phyloP scores from a whole-genome alignment of 2,797 vertebrate species.

The Ptychobarbus kaznakovi region DNA sequence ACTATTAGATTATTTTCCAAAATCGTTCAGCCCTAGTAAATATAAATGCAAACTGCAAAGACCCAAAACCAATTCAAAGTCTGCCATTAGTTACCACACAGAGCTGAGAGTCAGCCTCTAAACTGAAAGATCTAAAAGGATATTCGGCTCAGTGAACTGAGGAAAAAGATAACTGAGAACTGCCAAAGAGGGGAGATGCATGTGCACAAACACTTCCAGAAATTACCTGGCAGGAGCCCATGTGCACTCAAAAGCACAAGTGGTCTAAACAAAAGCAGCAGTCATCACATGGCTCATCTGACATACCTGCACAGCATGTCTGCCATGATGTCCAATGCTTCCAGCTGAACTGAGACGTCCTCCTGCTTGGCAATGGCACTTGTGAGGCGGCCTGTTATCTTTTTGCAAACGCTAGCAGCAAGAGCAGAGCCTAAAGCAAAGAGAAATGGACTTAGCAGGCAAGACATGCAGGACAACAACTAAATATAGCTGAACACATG shows the following conservation, averaged over 20 bases:
- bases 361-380: slow-evolving; percentile 99
- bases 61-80: slow-evolving; percentile 1
- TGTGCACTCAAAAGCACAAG: not conserved
- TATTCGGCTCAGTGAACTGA: slow-evolving; percentile 4
- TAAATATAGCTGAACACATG: not conserved
- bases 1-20: no score
- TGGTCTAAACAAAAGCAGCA: slow-evolving; percentile 7
- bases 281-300: not conserved
- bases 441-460: slow-evolving; percentile 12
- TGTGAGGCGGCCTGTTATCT: slow-evolving; percentile 98
- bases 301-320: slow-evolving; percentile 98
- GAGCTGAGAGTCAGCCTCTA: not conserved
- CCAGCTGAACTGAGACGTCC: slow-evolving; percentile 96
- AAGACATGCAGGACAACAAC: not conserved
- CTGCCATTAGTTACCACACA: slow-evolving; percentile 21
- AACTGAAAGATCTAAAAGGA: slow-evolving; percentile 16
- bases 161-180: slow-evolving; percentile 6
- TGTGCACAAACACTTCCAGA: slow-evolving; percentile 9
- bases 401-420: slow-evolving; percentile 99
- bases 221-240: slow-evolving; percentile 8
- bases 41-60: slow-evolving; percentile 11
- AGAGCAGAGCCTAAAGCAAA: slow-evolving; percentile 87
- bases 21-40: no score
- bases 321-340: slow-evolving; percentile 99
- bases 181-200: not conserved